Conservation (phyloP, 2,888 invertebrate genomes). For the Oscheius sp. region DNA sequence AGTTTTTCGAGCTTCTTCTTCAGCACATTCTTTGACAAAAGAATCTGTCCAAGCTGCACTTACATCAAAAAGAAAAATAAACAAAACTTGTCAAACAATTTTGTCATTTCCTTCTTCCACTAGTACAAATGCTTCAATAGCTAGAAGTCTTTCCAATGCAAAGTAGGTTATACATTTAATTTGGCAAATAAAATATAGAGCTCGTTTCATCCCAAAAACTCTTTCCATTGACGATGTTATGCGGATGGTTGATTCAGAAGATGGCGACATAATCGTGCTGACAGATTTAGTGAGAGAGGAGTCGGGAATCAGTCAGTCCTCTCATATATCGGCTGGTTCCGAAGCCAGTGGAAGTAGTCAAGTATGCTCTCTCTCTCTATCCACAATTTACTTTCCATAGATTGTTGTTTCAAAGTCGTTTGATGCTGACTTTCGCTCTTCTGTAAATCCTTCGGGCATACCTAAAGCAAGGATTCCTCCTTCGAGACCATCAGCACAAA, state of each 20-base stretch:
- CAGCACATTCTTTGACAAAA: slow-evolving; percentile 40
- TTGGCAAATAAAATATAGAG: slow-evolving; percentile 12
- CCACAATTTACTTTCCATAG: slow-evolving; percentile 23
- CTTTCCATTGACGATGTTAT: slow-evolving; percentile 68
- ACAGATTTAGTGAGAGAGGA: slow-evolving; percentile 54
- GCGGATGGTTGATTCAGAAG: slow-evolving; percentile 54
- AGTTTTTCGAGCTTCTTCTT: slow-evolving; percentile 46
- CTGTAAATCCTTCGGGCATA: neutral
- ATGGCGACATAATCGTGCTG: slow-evolving; percentile 44
- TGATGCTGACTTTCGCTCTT: slow-evolving; percentile 45
- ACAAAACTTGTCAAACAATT: slow-evolving; percentile 59
- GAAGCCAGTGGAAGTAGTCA: slow-evolving; percentile 35
- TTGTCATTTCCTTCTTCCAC: slow-evolving; percentile 62
- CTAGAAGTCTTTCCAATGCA: slow-evolving; percentile 33
- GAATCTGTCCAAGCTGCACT: slow-evolving; percentile 49
- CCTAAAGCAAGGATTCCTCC: neutral
- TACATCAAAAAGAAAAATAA: slow-evolving; percentile 34
- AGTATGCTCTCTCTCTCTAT: neutral
- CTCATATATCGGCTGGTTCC: slow-evolving; percentile 30
- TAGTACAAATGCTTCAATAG: slow-evolving; percentile 39
- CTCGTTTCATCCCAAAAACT: slow-evolving; percentile 48
- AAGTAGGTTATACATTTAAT: slow-evolving; percentile 13
- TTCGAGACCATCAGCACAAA: slow-evolving; percentile 11
- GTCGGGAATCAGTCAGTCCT: slow-evolving; percentile 37
- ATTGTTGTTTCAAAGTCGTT: slow-evolving; percentile 58